A percentile compares a stretch with the other conserved stretches of the same genome.
These are phyloP conservation scores for Anoplolepis gracilipes DNA, from an alignment of 1,140 invertebrate species.

Conservation along the genomic window DNA sequence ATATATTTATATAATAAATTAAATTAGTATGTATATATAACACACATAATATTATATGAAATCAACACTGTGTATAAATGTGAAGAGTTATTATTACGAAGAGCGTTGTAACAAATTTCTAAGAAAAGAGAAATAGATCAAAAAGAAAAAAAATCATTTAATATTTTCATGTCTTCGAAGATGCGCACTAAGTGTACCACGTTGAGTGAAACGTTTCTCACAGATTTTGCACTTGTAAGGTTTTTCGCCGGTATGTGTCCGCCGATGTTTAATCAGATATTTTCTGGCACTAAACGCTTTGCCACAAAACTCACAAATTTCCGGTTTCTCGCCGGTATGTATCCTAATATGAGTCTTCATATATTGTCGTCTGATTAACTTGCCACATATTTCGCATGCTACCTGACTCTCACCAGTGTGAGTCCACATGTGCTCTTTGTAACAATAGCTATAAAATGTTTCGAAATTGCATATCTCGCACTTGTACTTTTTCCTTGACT, in stretches of 20 bases:
- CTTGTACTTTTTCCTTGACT: slow-evolving; percentile 70
- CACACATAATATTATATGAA: no score
- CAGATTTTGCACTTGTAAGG: slow-evolving; percentile 85
- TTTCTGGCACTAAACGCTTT: slow-evolving; percentile 91
- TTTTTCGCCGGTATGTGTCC: slow-evolving; percentile 83
- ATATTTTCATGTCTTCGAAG: slow-evolving; percentile 67
- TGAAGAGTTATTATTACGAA: background rate
- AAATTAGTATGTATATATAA: no score
- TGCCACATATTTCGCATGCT: slow-evolving; percentile 87
- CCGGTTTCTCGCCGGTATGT: slow-evolving; percentile 89
- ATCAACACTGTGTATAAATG: background rate
- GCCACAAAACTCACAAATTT: slow-evolving; percentile 87
- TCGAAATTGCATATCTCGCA: slow-evolving; percentile 77
- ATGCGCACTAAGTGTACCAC: slow-evolving; percentile 84
- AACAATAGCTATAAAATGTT: slow-evolving; percentile 75
- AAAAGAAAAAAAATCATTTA: slow-evolving; percentile 23
- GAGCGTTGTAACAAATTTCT: background rate
- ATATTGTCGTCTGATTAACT: slow-evolving; percentile 84
- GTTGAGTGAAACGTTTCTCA: slow-evolving; percentile 86
- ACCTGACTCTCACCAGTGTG: slow-evolving; percentile 87
- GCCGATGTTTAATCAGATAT: slow-evolving; percentile 83
- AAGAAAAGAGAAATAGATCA: background rate
- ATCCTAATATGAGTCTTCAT: slow-evolving; percentile 90
- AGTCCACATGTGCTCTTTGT: slow-evolving; percentile 85
- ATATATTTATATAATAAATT: background rate